Conservation (phyloP, 2,113 vertebrate species). For the Mobula hypostoma region DNA sequence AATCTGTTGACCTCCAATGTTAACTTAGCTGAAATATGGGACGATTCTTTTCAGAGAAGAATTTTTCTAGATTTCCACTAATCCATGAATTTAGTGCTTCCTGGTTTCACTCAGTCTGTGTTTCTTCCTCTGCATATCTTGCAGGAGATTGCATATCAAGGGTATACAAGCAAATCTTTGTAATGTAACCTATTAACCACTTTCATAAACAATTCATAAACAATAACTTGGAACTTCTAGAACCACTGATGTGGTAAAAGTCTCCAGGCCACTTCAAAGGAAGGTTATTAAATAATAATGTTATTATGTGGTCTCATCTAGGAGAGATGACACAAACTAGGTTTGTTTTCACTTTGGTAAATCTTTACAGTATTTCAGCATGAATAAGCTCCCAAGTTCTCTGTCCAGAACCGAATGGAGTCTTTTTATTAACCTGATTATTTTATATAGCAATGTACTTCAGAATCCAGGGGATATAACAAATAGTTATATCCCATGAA, state of each 20-base stretch:
- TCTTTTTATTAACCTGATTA: too few relatives aligned
- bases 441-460: too few relatives aligned
- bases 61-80: background rate
- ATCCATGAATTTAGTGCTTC: background rate
- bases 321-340: background rate
- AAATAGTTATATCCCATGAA: background rate
- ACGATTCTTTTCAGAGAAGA: too few relatives aligned
- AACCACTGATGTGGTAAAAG: background rate
- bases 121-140: background rate
- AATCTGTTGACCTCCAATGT: too few relatives aligned
- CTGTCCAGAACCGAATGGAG: background rate
- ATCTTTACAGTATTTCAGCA: background rate
- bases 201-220: too few relatives aligned
- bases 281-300: background rate
- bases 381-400: background rate
- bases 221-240: background rate
- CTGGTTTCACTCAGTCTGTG: background rate
- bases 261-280: background rate
- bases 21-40: too few relatives aligned
- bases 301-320: background rate
- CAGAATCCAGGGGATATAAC: too few relatives aligned
- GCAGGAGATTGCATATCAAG: background rate
- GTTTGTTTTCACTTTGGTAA: background rate
- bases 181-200: background rate
- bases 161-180: background rate